These are phyloP conservation scores for Alexandromys fortis DNA, from an alignment of 2,113 vertebrate genomes.

Conservation along the genomic window DNA sequence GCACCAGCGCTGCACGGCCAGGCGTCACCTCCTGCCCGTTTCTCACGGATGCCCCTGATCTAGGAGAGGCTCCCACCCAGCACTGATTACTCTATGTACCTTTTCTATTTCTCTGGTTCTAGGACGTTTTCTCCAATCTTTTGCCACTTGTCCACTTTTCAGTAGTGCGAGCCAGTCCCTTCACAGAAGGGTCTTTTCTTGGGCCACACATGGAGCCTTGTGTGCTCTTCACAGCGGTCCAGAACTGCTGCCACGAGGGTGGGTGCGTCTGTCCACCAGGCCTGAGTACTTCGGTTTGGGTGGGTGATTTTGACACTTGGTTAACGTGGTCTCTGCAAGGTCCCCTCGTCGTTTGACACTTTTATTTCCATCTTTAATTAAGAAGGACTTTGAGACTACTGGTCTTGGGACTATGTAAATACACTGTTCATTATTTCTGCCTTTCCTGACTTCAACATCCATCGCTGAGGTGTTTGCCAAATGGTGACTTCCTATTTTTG, in stretches of 20 bases:
- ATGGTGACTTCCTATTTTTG: slow-evolving; percentile 54
- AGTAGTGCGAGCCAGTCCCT: background rate
- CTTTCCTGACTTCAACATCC: slow-evolving; percentile 49
- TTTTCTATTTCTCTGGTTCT: background rate
- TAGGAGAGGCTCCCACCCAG: background rate
- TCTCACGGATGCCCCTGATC: background rate
- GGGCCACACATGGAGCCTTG: too few species aligned
- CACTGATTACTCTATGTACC: rapidly evolving
- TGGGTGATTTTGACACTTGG: background rate
- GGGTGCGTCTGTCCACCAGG: rapidly evolving
- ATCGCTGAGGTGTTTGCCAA: slow-evolving; percentile 35
- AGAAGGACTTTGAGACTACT: background rate
- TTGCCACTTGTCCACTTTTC: background rate
- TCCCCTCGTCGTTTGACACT: background rate
- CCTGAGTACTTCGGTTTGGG: background rate
- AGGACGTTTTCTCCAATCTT: background rate
- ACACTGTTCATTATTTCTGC: background rate
- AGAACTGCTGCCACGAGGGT: background rate
- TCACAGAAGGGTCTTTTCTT: background rate
- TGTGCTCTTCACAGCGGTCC: background rate
- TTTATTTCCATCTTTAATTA: slow-evolving; percentile 17
- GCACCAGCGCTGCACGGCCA: rapidly evolving
- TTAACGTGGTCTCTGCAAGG: background rate
- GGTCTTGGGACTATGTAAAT: background rate
- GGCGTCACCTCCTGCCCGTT: background rate